Conservation (phyloP, 2,797 vertebrate species). For the Diplodus puntazzo region DNA sequence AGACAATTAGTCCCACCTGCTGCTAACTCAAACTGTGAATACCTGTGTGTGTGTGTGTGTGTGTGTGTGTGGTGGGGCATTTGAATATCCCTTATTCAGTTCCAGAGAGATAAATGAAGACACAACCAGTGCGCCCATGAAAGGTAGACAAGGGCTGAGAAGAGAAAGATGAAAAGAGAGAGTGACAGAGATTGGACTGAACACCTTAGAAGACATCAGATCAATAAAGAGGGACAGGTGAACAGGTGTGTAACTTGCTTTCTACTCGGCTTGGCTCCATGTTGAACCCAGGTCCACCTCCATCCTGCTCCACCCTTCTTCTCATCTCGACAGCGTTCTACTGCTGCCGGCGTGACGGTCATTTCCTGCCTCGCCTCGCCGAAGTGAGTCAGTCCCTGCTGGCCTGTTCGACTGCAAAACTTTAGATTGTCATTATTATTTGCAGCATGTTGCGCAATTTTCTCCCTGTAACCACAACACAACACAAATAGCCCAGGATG, state of each 20-base stretch:
- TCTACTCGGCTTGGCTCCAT: background rate
- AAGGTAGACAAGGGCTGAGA: conserved; percentile 13
- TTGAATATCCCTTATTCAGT: conserved; percentile 53
- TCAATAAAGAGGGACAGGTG: conserved; percentile 6
- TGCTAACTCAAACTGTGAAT: conserved; percentile 55
- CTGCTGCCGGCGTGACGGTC: conserved; percentile 37
- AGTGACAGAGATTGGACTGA: background rate
- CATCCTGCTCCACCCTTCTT: background rate
- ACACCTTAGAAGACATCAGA: background rate
- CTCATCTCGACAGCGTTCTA: conserved; percentile 10
- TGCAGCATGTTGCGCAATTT: conserved; percentile 50
- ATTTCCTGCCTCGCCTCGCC: conserved; percentile 57
- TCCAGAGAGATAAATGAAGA: conserved; percentile 38
- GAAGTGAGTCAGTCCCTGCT: conserved; percentile 44
- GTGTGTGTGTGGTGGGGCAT: conserved; percentile 3
- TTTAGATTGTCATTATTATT: conserved; percentile 56
- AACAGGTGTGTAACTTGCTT: conserved; percentile 9
- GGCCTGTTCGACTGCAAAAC: conserved; percentile 55
- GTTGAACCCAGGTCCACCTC: conserved; percentile 18
- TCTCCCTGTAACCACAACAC: conserved; percentile 50
- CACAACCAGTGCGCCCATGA: conserved; percentile 9
- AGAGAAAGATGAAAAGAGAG: conserved; percentile 14
- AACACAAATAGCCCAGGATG: conserved; percentile 44
- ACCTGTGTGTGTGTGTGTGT: conserved; percentile 29
- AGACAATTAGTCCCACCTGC: conserved; percentile 66